These are phyloP conservation scores for Coregonus ussuriensis DNA, from an alignment of 2,797 vertebrate genomes.

Conservation along the genomic window DNA sequence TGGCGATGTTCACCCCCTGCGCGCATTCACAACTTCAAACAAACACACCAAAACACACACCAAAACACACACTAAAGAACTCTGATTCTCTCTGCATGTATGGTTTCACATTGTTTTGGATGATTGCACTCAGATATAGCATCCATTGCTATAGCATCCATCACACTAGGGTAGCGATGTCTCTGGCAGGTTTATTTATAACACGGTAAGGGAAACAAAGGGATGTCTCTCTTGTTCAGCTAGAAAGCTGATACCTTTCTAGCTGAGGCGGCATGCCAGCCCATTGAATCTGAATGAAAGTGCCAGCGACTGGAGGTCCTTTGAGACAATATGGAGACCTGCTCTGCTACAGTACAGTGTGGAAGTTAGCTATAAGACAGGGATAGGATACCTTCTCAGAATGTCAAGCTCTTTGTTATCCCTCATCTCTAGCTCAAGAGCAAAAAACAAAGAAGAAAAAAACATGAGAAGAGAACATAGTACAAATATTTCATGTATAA, in stretches of 20 bases:
- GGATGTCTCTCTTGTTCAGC: constrained; percentile 15
- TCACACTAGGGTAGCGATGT: constrained; percentile 1
- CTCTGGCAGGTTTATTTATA: constrained; percentile 22
- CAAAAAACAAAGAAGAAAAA: no score
- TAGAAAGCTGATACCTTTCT: constrained; percentile 17
- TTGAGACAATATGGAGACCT: constrained; percentile 2
- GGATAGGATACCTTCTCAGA: not conserved
- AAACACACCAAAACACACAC: not conserved
- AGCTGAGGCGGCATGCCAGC: not conserved
- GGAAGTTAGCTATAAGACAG: constrained; percentile 10
- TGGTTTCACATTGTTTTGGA: not conserved
- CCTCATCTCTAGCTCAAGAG: not conserved
- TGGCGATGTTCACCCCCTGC: not conserved
- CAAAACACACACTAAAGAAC: not conserved
- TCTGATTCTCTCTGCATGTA: no score
- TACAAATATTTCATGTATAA: not conserved
- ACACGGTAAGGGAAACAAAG: constrained; percentile 15
- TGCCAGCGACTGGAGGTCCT: constrained; percentile 6
- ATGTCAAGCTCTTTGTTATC: not conserved
- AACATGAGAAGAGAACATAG: not conserved
- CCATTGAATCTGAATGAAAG: constrained; percentile 18
- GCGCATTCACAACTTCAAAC: not conserved
- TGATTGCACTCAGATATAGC: not conserved
- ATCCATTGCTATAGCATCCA: not conserved
- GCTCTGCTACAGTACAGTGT: not conserved